Conservation (phyloP, 2,113 vertebrate genomes). For the Campylomormyrus tamandua region DNA sequence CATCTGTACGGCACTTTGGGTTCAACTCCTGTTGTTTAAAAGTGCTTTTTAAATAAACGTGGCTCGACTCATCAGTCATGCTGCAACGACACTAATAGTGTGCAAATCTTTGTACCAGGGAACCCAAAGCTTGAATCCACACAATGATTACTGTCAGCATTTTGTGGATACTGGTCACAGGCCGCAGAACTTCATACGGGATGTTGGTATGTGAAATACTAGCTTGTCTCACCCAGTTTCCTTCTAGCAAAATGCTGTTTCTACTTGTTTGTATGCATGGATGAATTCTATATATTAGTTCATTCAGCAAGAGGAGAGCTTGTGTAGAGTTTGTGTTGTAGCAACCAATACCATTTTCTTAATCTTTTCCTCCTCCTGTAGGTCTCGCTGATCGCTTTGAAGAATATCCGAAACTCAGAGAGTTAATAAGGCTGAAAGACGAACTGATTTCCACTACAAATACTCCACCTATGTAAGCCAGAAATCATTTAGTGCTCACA, state of each 20-base stretch:
- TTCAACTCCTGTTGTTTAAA: too few relatives aligned
- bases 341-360: background rate
- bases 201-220: slow-evolving; percentile 76
- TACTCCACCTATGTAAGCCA: slow-evolving; percentile 89
- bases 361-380: slow-evolving; percentile 44
- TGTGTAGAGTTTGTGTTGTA: background rate
- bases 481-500: background rate
- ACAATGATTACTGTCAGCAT: slow-evolving; percentile 99
- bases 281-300: background rate
- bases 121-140: slow-evolving; percentile 93
- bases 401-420: slow-evolving; percentile 95
- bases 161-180: slow-evolving; percentile 96
- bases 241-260: background rate
- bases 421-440: slow-evolving; percentile 93
- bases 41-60: too few relatives aligned
- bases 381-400: slow-evolving; percentile 97
- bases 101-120: slow-evolving; percentile 59
- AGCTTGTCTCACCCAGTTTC: background rate
- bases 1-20: too few relatives aligned
- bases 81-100: background rate
- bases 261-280: background rate
- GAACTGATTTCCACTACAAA: slow-evolving; percentile 90
- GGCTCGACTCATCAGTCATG: background rate
- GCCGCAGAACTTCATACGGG: slow-evolving; percentile 97
- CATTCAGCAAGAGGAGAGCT: background rate